Evolutionary conservation across 2,888 invertebrate species (phyloP), one percentile per base, ranked within the genome.

Genomic region (Pterobdella sp.): DNA sequence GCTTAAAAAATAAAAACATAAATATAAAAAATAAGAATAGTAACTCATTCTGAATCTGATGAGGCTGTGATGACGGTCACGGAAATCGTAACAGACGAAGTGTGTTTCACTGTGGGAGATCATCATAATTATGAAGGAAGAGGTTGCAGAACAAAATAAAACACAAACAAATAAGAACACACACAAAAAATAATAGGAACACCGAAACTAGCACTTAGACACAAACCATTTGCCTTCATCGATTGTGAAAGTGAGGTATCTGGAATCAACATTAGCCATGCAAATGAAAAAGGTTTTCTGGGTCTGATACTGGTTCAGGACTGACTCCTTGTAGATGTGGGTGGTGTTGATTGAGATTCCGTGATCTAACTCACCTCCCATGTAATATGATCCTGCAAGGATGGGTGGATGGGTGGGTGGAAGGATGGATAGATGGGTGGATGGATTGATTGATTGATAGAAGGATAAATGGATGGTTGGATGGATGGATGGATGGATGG

Each of bases 21-120:
- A 29, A 42, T 66, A 71, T 18, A n/a, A n/a, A n/a, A n/a, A n/a
- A n/a, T n/a, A n/a, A n/a, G n/a, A n/a, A n/a, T 34, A 76, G 76
- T 80, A 79, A 82, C 85, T 84, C 76, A 84, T 82, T 78, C 86
- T 79, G 84, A 91, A 97, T 78, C 95, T 87, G 78, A 97, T 94
- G 74, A 97, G 87, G 82, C 95, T 96, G 82, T 95, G 95, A 86
- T 96, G 95, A 74, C 93, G 89, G 0, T 94, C 93, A 67, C 94
- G 90, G 83, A 97, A 94, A 82, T 97, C 94, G 79, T 94, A 95
- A 81, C 97, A 97, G 7, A 95, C 89, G 82, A 92, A 96, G 88
- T 97, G 96, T 80, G 94, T 94, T 85, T 96, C 96, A 84, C 95
- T 90, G n/a, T n/a, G n/a, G n/a, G n/a, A n/a, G n/a, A n/a, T n/a